phyloP scores from a whole-genome alignment of 2,888 invertebrate species.

The Amphipoea lucens region DNA sequence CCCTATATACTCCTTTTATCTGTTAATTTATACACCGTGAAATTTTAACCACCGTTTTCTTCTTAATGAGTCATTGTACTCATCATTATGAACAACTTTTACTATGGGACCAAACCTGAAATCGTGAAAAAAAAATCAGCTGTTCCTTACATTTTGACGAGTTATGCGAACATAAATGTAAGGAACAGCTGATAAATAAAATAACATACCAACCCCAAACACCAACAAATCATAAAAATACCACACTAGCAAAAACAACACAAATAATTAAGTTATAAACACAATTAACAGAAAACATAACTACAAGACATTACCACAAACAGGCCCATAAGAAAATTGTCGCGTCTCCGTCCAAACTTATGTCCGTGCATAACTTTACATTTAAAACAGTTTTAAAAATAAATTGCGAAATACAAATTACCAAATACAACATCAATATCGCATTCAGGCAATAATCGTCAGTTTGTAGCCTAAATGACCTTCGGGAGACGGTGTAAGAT shows the following conservation, averaged over 20 bases:
- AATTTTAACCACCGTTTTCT: no score
- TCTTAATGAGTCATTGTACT: no score
- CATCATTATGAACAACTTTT: no score
- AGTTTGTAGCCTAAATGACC: slow-evolving; percentile 85
- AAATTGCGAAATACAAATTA: slow-evolving; percentile 86
- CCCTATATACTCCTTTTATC: neutral
- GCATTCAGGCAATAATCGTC: slow-evolving; percentile 86
- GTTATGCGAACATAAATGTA: no score
- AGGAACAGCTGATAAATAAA: no score
- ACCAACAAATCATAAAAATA: slow-evolving; percentile 18
- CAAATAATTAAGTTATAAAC: slow-evolving; percentile 60
- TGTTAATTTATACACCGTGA: neutral
- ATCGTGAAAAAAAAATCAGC: no score
- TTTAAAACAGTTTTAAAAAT: slow-evolving; percentile 74
- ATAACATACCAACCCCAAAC: neutral
- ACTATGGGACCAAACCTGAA: no score
- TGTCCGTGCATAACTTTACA: slow-evolving; percentile 70
- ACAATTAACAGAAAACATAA: slow-evolving; percentile 59
- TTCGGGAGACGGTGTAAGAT: slow-evolving; percentile 67
- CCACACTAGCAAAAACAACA: slow-evolving; percentile 38
- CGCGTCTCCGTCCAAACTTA: slow-evolving; percentile 60
- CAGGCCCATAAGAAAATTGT: slow-evolving; percentile 59
- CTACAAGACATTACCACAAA: slow-evolving; percentile 52
- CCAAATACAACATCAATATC: slow-evolving; percentile 85
- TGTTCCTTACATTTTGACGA: no score